phyloP scores from a whole-genome alignment of 2,113 vertebrate genomes.

The Apteryx owenii region DNA sequence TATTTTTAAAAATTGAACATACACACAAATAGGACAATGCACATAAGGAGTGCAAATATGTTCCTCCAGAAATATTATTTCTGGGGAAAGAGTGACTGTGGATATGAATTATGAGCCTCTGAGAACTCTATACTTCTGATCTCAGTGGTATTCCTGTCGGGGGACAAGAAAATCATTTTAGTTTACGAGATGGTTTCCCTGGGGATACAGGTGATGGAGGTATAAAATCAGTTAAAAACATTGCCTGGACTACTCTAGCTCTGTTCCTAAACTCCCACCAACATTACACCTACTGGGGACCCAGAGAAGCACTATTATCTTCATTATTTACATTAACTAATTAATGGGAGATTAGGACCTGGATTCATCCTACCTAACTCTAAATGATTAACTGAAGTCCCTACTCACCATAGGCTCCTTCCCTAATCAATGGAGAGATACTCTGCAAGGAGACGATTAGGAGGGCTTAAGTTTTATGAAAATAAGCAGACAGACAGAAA shows the following conservation, averaged over 20 bases:
- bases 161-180: fast-evolving
- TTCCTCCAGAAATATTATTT: neutral
- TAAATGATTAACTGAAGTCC: neutral
- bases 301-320: neutral
- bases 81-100: neutral
- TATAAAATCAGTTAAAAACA: neutral
- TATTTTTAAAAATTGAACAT: neutral
- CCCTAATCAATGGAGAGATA: neutral
- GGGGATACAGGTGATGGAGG: neutral
- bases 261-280: neutral
- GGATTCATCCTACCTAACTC: neutral
- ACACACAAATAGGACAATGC: neutral
- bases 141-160: neutral
- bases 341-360: neutral
- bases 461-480: neutral
- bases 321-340: neutral
- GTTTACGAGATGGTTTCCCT: neutral
- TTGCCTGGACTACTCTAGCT: neutral
- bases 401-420: neutral
- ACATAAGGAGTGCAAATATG: neutral
- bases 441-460: neutral
- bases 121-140: neutral
- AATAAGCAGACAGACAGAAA: neutral
- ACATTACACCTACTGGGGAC: neutral
- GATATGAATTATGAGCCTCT: neutral